Conservation (phyloP, 2,888 invertebrate species). For the Lepetodrilus schrolli region DNA sequence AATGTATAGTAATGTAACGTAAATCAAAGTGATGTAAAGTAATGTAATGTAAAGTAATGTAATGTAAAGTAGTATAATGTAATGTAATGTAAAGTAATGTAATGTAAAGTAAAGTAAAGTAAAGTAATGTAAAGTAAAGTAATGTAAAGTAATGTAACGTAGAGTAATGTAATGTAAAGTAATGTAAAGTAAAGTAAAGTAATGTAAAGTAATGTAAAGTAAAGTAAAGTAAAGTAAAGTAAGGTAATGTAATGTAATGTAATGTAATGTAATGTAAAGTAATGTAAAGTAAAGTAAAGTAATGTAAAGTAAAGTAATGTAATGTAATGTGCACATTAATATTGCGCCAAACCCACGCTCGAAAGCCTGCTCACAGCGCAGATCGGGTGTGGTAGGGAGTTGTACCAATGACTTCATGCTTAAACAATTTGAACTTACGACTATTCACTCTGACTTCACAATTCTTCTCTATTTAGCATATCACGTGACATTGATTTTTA, state of each 20-base stretch:
- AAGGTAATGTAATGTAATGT: too few relatives aligned
- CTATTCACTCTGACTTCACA: too few relatives aligned
- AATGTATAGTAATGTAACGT: conserved; percentile 30
- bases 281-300: background rate
- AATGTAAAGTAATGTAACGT: background rate
- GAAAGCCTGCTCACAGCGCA: too few relatives aligned
- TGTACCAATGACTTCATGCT: too few relatives aligned
- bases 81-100: background rate
- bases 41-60: background rate
- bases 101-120: background rate
- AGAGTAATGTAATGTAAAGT: background rate
- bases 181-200: background rate
- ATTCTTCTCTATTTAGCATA: too few relatives aligned
- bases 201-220: background rate
- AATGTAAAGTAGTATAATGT: conserved; percentile 23
- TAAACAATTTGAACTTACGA: too few relatives aligned
- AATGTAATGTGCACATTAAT: background rate
- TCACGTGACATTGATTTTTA: too few relatives aligned
- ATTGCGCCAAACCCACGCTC: too few relatives aligned
- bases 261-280: background rate
- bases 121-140: background rate
- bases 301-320: background rate
- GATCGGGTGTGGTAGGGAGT: too few relatives aligned
- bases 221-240: background rate
- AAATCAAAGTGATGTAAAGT: conserved; percentile 28